A percentile compares a stretch with the other conserved stretches of the same genome.
Conservation (phyloP, 2,888 invertebrate genomes). For the Drosophila pseudotalamancana region DNA sequence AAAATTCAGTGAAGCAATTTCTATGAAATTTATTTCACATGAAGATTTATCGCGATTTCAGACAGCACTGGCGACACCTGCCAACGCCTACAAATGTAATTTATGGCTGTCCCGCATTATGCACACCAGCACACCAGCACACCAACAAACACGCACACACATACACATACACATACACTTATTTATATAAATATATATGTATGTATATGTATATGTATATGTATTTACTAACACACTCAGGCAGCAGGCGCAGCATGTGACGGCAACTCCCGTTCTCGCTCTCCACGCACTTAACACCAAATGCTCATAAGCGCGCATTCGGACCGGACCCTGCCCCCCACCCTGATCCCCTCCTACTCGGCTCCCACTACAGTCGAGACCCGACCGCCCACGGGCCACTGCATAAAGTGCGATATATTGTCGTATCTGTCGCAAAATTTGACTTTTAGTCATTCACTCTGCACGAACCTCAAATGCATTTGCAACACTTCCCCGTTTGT, state of each 20-base stretch:
- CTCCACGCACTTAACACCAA: slow-evolving; percentile 60
- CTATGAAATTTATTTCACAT: slow-evolving; percentile 85
- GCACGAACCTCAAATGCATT: slow-evolving; percentile 27
- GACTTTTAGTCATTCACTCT: slow-evolving; percentile 65
- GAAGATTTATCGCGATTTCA: slow-evolving; percentile 85
- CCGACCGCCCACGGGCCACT: slow-evolving; percentile 56
- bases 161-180: slow-evolving; percentile 15
- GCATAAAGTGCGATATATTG: slow-evolving; percentile 66
- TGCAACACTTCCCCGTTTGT: slow-evolving; percentile 17
- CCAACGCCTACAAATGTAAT: slow-evolving; percentile 85
- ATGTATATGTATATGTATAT: too few species aligned
- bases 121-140: slow-evolving; percentile 65
- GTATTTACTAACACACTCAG: slow-evolving; percentile 14
- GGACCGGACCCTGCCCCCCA: slow-evolving; percentile 25
- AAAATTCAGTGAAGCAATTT: slow-evolving; percentile 84
- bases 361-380: slow-evolving; percentile 29
- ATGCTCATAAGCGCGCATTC: slow-evolving; percentile 66
- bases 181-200: not conserved
- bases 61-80: slow-evolving; percentile 85
- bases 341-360: slow-evolving; percentile 1
- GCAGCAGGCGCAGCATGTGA: slow-evolving; percentile 66
- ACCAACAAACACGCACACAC: slow-evolving; percentile 29
- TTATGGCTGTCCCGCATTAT: slow-evolving; percentile 83
- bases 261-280: slow-evolving; percentile 49
- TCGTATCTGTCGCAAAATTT: slow-evolving; percentile 68